Conservation (phyloP, 1,140 invertebrate genomes). For the Tetramorium alpestre region DNA sequence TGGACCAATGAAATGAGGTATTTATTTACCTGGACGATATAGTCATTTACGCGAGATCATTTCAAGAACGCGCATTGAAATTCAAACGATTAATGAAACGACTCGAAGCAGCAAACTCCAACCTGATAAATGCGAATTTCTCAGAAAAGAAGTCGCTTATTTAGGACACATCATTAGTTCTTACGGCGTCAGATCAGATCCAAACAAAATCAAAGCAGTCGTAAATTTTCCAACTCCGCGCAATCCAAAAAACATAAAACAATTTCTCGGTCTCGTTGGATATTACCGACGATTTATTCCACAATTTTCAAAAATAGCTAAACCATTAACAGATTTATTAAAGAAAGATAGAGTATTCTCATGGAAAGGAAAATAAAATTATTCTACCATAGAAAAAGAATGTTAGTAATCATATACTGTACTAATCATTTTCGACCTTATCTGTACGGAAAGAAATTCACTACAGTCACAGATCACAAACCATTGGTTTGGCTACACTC, state of each 20-base stretch:
- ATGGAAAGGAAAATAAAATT: background rate
- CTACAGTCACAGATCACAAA: background rate
- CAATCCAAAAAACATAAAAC: background rate
- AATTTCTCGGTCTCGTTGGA: background rate
- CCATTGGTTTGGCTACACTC: background rate
- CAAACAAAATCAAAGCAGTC: no score
- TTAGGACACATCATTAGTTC: no score
- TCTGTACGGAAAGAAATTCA: background rate
- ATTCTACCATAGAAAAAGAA: background rate
- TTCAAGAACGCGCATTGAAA: background rate
- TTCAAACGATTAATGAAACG: no score
- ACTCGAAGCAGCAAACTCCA: no score
- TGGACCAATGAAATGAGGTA: background rate
- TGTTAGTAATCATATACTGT: background rate
- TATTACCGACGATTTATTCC: background rate
- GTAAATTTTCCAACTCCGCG: no score
- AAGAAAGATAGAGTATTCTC: background rate
- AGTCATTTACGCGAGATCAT: background rate
- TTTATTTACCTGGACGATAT: slow-evolving; percentile 22
- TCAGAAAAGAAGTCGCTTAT: no score
- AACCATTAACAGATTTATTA: background rate
- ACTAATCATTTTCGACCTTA: background rate
- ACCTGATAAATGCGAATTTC: no score
- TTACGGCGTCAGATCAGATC: no score
- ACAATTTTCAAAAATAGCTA: background rate